Conservation (phyloP, 2,113 vertebrate species). For the Mustelus asterias region DNA sequence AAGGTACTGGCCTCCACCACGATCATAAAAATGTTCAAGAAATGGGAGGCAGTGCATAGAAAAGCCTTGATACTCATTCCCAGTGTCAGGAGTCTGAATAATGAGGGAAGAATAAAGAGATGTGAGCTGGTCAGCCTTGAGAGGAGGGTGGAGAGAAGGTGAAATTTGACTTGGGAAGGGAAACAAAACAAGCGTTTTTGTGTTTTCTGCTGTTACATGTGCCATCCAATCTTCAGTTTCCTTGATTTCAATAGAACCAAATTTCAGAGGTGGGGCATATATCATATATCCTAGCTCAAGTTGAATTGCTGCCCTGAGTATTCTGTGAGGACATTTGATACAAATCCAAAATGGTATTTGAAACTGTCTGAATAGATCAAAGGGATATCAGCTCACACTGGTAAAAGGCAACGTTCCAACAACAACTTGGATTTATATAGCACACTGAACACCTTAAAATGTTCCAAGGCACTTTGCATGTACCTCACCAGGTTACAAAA, state of each 20-base stretch:
- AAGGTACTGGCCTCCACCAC: no score
- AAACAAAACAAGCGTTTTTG: neutral
- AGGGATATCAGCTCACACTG: neutral
- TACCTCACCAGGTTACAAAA: neutral
- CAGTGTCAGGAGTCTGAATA: neutral
- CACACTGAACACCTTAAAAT: neutral
- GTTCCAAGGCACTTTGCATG: neutral
- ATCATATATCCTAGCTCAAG: neutral
- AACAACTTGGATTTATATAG: neutral
- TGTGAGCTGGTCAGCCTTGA: neutral
- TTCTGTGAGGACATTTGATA: neutral
- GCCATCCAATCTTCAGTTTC: neutral
- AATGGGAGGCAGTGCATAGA: neutral
- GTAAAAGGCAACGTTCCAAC: neutral
- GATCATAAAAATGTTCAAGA: neutral
- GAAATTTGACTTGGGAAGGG: neutral
- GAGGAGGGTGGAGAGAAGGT: neutral
- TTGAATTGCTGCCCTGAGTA: neutral
- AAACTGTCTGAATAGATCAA: neutral
- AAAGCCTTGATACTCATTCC: neutral
- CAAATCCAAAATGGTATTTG: neutral
- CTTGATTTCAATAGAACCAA: neutral
- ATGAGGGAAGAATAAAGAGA: neutral
- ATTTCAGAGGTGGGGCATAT: neutral
- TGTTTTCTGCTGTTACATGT: neutral